Conservation (phyloP, 2,797 vertebrate species). For the Syngnathus acus region DNA sequence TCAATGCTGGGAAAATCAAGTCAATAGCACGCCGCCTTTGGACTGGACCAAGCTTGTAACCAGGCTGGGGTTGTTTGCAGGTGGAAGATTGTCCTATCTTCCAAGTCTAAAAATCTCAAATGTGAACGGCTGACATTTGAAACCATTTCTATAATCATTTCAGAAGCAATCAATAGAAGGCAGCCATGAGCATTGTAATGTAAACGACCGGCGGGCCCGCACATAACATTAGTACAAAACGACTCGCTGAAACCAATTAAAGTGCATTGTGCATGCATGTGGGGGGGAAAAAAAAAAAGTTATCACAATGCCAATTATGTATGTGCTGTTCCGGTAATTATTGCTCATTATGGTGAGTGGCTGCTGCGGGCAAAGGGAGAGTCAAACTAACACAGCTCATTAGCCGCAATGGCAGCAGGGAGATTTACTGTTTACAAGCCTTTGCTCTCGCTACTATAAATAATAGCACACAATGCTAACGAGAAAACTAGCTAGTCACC, state of each 20-base stretch:
- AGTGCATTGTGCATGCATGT: background rate
- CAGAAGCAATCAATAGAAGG: background rate
- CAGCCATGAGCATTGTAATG: background rate
- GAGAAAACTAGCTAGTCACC: too few relatives aligned
- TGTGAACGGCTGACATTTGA: background rate
- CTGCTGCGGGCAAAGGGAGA: background rate
- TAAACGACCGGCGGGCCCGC: background rate
- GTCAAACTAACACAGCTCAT: conserved; percentile 3
- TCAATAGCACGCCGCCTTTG: background rate
- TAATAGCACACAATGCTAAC: background rate
- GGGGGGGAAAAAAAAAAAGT: background rate
- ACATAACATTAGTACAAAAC: background rate
- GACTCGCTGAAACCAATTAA: background rate
- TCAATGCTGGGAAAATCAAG: conserved; percentile 32
- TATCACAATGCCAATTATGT: conserved; percentile 1
- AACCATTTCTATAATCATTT: background rate
- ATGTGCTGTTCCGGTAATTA: background rate
- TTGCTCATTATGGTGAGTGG: background rate
- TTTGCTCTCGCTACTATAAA: conserved; percentile 7
- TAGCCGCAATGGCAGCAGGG: background rate
- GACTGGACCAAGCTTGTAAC: background rate
- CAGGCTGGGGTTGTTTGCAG: background rate
- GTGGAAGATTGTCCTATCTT: background rate
- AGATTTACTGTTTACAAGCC: conserved; percentile 1
- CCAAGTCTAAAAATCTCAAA: background rate